Base-by-base conservation (phyloP, 2,888 invertebrate genomes). In the Ectemnius lituratus region DNA sequence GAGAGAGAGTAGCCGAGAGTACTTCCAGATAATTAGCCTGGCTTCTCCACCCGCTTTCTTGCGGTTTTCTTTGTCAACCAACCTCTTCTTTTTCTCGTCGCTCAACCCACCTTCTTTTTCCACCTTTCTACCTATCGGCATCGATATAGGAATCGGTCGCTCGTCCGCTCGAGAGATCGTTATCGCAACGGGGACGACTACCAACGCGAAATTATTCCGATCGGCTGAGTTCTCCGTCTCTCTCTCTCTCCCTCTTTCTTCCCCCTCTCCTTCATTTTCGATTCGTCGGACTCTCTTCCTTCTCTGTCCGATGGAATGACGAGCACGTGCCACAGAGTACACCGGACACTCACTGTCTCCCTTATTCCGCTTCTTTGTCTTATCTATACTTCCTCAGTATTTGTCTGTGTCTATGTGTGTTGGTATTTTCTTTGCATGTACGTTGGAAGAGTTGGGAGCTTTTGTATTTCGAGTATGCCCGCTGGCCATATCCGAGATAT, bases 21-120 rank as follows among this genome's bases (percentile, higher is more conserved):
- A 14, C 52, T 52, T 37, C 23, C 59, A 65, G 75, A 69, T 75
- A 73, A 75, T 75, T 75, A 75, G 65, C 73, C 62, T 58, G 60
- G 68, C 62, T 66, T 60, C 59, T 65, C 65, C 27, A 16, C 52
- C n/a, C 14, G n/a, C 62, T 28, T 58, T 69, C 56, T 60, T 67
- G 45, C 64, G 57, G 58, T 74, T 62, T 56, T 67, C 67, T 75
- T 73, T 67, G 62, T 52, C 57, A 57, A 65, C 16, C 16, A 5
- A 52, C 4, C 52, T 16, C n/a, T 52, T 52, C 52, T 52, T 52
- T 52, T 37, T 56, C 57, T 27, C 49, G 59, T 66, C 62, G 45
- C 49, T 64, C 23, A 37, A 37, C 28, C 57, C 14, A 13, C 37
- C 11, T 11, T 37, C 37, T 37, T 11, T 37, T 11, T 23, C 23